Evolutionary conservation across 1,140 invertebrate species (phyloP).

Genomic region (Anastatus disparis): DNA sequence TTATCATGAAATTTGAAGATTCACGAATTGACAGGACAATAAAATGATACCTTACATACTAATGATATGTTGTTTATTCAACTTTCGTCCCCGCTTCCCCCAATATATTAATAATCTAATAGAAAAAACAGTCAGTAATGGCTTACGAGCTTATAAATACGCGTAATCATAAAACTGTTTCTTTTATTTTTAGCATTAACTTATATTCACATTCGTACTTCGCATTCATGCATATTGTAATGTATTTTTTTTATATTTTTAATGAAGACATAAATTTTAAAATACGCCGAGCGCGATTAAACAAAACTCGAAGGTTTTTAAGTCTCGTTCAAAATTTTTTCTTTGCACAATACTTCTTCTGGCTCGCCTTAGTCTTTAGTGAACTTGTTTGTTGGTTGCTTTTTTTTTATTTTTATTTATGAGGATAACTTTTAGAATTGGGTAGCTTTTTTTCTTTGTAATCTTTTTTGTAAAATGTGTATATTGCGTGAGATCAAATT

Average conservation of each 20-base stretch:
- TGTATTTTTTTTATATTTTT: not conserved
- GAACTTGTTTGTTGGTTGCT: not conserved
- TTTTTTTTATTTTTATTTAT: not conserved
- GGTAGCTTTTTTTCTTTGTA: no score
- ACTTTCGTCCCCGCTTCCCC: not conserved
- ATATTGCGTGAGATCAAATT: not conserved
- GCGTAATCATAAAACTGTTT: not conserved
- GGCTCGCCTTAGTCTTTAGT: slow-evolving; percentile 10
- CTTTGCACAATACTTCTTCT: slow-evolving; percentile 23
- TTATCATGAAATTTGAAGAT: slow-evolving; percentile 7
- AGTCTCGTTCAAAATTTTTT: not conserved
- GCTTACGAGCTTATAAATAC: no score
- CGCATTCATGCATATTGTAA: not conserved
- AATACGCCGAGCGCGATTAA: not conserved
- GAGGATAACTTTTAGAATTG: not conserved
- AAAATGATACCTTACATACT: slow-evolving; percentile 1
- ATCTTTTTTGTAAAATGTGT: no score
- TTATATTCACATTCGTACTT: not conserved
- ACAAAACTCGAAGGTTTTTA: slow-evolving; percentile 33
- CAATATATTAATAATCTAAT: not conserved
- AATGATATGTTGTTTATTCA: slow-evolving; percentile 28
- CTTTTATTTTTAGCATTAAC: no score
- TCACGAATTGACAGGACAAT: slow-evolving; percentile 21
- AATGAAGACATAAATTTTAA: no score
- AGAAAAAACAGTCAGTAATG: not conserved